Conservation (phyloP, 2,113 vertebrate species). For the Struthio camelus region DNA sequence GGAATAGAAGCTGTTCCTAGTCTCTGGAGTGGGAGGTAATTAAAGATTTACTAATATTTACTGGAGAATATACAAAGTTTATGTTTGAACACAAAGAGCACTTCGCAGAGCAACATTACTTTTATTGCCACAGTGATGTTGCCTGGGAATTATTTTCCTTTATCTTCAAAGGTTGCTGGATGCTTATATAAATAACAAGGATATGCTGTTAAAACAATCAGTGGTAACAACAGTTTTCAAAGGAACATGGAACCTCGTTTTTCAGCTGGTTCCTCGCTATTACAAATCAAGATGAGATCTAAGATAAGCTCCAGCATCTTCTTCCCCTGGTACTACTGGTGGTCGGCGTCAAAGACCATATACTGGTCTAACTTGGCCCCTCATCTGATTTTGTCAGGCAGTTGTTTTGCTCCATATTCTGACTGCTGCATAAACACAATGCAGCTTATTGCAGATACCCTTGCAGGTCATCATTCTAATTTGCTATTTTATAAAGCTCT, state of each 20-base stretch:
- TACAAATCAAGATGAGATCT: not conserved
- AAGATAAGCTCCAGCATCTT: not conserved
- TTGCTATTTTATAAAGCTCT: not conserved
- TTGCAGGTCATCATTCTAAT: not conserved
- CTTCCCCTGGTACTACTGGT: not conserved
- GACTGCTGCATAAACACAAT: not conserved
- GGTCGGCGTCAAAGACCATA: not conserved
- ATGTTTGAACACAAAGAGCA: not conserved
- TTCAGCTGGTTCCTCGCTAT: not conserved
- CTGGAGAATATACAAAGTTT: not conserved
- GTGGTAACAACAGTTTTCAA: not conserved
- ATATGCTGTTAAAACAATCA: not conserved
- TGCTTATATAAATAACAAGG: not conserved
- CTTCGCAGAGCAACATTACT: not conserved
- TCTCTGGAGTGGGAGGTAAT: not conserved
- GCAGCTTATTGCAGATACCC: not conserved
- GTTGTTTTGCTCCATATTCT: not conserved
- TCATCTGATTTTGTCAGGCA: not conserved
- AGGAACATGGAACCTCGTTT: not conserved
- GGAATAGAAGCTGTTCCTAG: not conserved
- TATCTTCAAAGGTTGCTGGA: not conserved
- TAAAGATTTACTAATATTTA: slow-evolving; percentile 24
- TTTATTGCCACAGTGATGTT: not conserved
- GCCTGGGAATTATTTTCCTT: not conserved
- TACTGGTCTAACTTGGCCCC: not conserved